These are phyloP conservation scores for Drosophila multiciliata DNA, from an alignment of 2,888 invertebrate genomes.

Conservation along the genomic window DNA sequence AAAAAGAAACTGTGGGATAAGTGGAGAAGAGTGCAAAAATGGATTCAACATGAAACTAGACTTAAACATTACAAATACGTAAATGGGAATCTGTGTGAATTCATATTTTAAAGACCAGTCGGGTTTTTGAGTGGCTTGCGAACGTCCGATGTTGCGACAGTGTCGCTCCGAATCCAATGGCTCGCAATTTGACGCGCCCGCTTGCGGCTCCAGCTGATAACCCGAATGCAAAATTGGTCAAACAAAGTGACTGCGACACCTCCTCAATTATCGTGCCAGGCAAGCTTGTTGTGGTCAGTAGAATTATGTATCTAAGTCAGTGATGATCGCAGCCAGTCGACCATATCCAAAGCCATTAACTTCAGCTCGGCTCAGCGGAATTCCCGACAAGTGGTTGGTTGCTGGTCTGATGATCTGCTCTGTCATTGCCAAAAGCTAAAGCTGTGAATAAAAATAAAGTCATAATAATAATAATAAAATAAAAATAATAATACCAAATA, in stretches of 20 bases:
- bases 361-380: background rate
- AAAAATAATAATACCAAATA: background rate
- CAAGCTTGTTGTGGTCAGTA: slow-evolving; percentile 1
- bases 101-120: slow-evolving; percentile 38
- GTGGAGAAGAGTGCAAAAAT: background rate
- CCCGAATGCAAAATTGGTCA: slow-evolving; percentile 10
- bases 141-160: slow-evolving; percentile 35
- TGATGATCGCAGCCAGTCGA: slow-evolving; percentile 9
- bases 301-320: slow-evolving; percentile 1
- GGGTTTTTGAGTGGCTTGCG: slow-evolving; percentile 13
- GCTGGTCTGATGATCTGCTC: slow-evolving; percentile 32
- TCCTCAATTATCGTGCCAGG: background rate
- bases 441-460: slow-evolving; percentile 4
- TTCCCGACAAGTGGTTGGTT: slow-evolving; percentile 3
- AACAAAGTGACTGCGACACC: background rate
- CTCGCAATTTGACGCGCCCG: slow-evolving; percentile 21
- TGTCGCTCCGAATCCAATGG: slow-evolving; percentile 29
- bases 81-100: background rate
- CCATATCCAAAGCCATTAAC: slow-evolving; percentile 20
- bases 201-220: slow-evolving; percentile 28
- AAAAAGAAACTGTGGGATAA: background rate
- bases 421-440: slow-evolving; percentile 39
- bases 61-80: background rate
- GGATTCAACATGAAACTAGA: background rate
- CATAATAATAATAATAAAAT: background rate